These are phyloP conservation scores for Holacanthus passer DNA, from an alignment of 2,113 vertebrate species.

Conservation along the genomic window DNA sequence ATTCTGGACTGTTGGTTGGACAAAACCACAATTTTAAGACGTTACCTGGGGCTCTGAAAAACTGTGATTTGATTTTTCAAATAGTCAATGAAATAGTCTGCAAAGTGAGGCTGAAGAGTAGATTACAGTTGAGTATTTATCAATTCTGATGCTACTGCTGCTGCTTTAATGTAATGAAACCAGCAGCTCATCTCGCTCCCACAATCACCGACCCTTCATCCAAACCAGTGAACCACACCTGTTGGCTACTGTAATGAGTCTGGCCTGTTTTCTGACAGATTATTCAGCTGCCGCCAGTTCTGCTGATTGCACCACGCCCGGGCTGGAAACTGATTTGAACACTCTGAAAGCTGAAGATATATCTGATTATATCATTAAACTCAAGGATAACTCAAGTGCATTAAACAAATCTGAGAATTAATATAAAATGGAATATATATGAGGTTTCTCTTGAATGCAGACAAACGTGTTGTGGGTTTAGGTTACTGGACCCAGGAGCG, in stretches of 20 bases:
- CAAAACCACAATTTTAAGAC: background rate
- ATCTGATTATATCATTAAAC: background rate
- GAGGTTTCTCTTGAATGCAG: background rate
- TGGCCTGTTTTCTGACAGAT: background rate
- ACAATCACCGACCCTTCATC: slow-evolving; percentile 17
- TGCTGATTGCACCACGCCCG: background rate
- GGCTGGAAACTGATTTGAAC: background rate
- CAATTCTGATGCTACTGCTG: background rate
- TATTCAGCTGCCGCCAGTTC: background rate
- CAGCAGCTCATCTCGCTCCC: slow-evolving; percentile 26
- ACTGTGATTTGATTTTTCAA: background rate
- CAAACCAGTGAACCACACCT: slow-evolving; percentile 29
- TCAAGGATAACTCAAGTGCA: background rate
- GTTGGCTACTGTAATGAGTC: slow-evolving; percentile 32
- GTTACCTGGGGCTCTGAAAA: too few relatives aligned
- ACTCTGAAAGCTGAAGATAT: background rate
- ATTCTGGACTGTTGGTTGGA: background rate
- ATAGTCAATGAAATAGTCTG: background rate
- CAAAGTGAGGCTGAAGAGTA: background rate
- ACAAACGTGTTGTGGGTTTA: too few relatives aligned
- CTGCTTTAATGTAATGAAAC: slow-evolving; percentile 10
- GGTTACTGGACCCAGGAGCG: too few relatives aligned
- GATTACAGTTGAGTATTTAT: background rate
- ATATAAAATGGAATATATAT: background rate
- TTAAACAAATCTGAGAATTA: background rate